A percentile compares a stretch with the other conserved stretches of the same genome.
phyloP scores from a whole-genome alignment of 35 echinoderm and acorn worm species.

The Eucidaris tribuloides region DNA sequence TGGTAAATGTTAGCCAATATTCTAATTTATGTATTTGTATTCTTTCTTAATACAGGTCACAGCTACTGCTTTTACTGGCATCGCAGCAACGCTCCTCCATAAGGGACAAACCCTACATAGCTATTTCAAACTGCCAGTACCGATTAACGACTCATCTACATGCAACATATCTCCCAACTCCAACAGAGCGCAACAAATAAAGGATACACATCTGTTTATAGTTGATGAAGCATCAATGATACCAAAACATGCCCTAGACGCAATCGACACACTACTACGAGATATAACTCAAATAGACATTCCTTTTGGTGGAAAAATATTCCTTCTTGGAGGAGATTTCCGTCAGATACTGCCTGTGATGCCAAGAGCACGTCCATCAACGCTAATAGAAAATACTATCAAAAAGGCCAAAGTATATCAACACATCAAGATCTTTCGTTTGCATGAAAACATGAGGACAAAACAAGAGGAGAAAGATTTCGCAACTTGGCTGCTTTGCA shows the following conservation, averaged over 20 bases:
- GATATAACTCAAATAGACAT: constrained; percentile 11
- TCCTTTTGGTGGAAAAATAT: constrained; percentile 26
- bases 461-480: neutral
- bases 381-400: constrained; percentile 5
- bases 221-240: constrained; percentile 49
- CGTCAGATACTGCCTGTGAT: constrained; percentile 56
- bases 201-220: constrained; percentile 28
- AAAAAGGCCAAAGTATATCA: constrained; percentile 10
- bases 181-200: neutral
- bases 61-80: constrained; percentile 34
- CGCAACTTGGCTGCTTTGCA: constrained; percentile 4
- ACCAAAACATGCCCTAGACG: constrained; percentile 32
- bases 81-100: constrained; percentile 45
- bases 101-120: constrained; percentile 32
- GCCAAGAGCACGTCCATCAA: constrained; percentile 8
- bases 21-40: too few species aligned
- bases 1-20: too few species aligned
- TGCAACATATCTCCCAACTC: constrained; percentile 35
- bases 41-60: too few species aligned
- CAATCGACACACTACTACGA: neutral
- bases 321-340: constrained; percentile 36
- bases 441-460: constrained; percentile 26
- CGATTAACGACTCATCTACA: neutral
- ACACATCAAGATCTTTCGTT: neutral
- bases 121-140: constrained; percentile 37